Evolutionary conservation across 2,888 invertebrate genomes (phyloP).

Genomic region (Choristoneura rosaceana): DNA sequence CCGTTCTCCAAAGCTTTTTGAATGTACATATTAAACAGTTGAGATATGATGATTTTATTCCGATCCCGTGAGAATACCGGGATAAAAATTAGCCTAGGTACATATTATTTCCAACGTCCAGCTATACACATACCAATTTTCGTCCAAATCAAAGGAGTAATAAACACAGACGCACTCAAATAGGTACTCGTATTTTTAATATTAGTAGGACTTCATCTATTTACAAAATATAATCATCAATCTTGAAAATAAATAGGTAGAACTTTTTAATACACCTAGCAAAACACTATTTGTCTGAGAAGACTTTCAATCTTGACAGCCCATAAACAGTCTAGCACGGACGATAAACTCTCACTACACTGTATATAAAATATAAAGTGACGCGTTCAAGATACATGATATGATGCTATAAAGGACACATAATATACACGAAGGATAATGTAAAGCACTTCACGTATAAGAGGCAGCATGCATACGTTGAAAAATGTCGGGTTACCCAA

Average conservation of each 20-base stretch:
- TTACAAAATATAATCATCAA: neutral
- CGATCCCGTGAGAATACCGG: no score
- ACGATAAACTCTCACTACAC: constrained; percentile 33
- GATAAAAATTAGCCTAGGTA: no score
- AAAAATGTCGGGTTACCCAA: constrained; percentile 53
- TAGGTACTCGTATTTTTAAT: no score
- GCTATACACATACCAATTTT: no score
- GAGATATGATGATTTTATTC: no score
- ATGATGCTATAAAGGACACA: constrained; percentile 13
- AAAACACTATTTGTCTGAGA: neutral
- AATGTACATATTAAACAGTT: no score
- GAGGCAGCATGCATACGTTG: constrained; percentile 34
- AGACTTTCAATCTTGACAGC: constrained; percentile 24
- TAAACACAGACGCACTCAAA: no score
- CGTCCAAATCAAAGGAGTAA: no score
- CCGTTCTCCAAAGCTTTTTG: neutral
- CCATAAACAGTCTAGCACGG: constrained; percentile 22
- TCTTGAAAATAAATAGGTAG: neutral
- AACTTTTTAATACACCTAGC: neutral
- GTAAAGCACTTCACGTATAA: constrained; percentile 14
- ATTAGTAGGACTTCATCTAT: no score
- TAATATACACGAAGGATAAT: constrained; percentile 16
- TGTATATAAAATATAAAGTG: constrained; percentile 36
- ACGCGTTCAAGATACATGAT: constrained; percentile 21
- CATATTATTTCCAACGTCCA: no score